Base-by-base conservation (phyloP, 2,888 invertebrate genomes). In the Sarcophaga caerulescens region DNA sequence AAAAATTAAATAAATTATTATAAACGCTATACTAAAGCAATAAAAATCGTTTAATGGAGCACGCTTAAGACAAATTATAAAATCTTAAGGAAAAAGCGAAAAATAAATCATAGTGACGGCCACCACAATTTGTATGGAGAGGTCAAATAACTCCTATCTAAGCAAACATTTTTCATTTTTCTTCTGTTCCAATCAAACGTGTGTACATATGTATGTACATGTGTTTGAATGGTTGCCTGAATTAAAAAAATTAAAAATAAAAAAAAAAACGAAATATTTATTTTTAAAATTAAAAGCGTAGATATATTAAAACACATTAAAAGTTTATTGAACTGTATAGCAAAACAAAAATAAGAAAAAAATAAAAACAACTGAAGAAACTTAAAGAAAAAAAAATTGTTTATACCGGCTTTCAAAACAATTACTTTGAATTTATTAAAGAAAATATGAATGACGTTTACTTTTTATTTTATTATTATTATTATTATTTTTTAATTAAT, bases 361-460 rank as follows among this genome's bases (percentile, higher is more conserved):
- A 82, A 82, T 85, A 79, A 68, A 85, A 82, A 82, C 81, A 85
- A 85, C 85, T 52, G 71, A 52, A 19, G 66, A 75, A 81, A 45
- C 57, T 79, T 8, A 8, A 4, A 68, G 6, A 6, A 60, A 75
- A 35, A 35, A 35, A 35, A 45, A 65, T 62, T 66, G 45, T 59
- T 84, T 59, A 69, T 62, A 59, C 47, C 44, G 25, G 25, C 69
- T 69, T 62, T 74, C 59, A 23, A 84, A 84, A 84, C 63, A 79
- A 70, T 69, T 57, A 74, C n/a, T 52, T 63, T 65, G 71, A 17
- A 80, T 60, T 73, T 45, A 5, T 17, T 23, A 19, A 73, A 23
- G 14, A 10, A 71, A 47, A 47, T 14, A 70, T 69, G 45, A 45
- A 19, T 52, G 69, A 66, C n/a, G 21, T 71, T 35, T n/a, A 19